Base-by-base conservation (phyloP, 1,140 invertebrate species). In the Fopius arisanus region DNA sequence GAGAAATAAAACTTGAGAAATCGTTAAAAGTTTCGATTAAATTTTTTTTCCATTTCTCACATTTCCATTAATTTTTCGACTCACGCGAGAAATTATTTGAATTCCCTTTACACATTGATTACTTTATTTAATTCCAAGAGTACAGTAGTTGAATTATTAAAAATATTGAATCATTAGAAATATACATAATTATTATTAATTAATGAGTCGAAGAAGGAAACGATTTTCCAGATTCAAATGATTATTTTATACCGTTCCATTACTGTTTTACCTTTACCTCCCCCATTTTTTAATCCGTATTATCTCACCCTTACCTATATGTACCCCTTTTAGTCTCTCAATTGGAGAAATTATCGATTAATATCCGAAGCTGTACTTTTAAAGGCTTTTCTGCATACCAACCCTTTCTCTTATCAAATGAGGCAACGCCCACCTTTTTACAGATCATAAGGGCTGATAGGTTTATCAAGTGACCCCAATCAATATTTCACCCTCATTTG, bases 1-100 rank as follows among this genome's bases (percentile, higher is more conserved):
- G 16, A 48, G n/a, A 19, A 48, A 48, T n/a, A 48, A 48, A 48
- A 48, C 43, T 19, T 48, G 43, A 19, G 16, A 12, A 48, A 48
- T 48, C 43, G 43, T 48, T 48, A 48, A 48, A 48, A 48, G 43
- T 48, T 48, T 48, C 43, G 43, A 48, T 48, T 48, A 48, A 48
- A 48, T 19, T 48, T 48, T 48, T 48, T 48, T 48, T 19, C 14
- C 2, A 2, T n/a, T 19, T n/a, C 16, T 48, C 43, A 37, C 3
- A 10, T 37, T 37, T 48, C n/a, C 43, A 19, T 48, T 48, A n/a
- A 48, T 48, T 48, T 48, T 48, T 19, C n/a, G 33, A 37, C 33
- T 37, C 2, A 37, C 7, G 12, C 43, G 43, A 48, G 7, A 16
- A 48, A 48, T 48, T n/a, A 48, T 48, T 48, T 48, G 9, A 3